Base-by-base conservation (phyloP, 2,888 invertebrate genomes). In the Parthenolecanium corni region DNA sequence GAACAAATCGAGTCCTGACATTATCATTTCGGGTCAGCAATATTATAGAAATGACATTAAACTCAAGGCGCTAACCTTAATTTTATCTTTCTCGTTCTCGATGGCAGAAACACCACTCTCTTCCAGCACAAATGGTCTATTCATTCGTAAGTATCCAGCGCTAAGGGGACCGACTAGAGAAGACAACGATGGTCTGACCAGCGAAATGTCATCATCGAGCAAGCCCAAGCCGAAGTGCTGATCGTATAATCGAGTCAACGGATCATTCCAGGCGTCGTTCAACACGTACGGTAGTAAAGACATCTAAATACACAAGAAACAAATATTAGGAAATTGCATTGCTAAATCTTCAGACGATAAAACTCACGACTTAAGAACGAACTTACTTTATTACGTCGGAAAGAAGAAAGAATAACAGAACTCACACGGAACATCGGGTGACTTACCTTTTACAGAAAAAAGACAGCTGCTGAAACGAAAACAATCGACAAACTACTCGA, bases 141-240 rank as follows among this genome's bases (percentile, higher is more conserved):
- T 67, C 2, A 68, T 69, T 47, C 70, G 66, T 20, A 68, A 40
- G 56, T 70, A 70, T 20, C 68, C 67, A 16, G 66, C 47, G 36
- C 66, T 53, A 3, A 68, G 46, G 14, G 68, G 66, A 14, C 54
- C 49, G 11, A 51, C 38, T 18, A 68, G 52, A 57, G 61, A 9
- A 14, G 40, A 20, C 44, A 57, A 40, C 3, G 67, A 62, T 2
- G 66, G 56, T 20, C 40, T 36, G 4, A 23, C 36, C 3, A 53
- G 23, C 1, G 65, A 9, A 3, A 67, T 44, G 9, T 67, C 67
- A 6, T 64, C 64, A 12, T 65, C 62, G 2, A 66, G 54, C 6
- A 68, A 31, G 0, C 69, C 68, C 47, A 68, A 4, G 18, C 70
- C 70, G 54, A 70, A 70, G 57, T 70, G 56, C 54, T 69, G 70